A percentile compares a stretch with the other conserved stretches of the same genome.
These are phyloP conservation scores for Leptura quadrifasciata DNA, from an alignment of 2,888 invertebrate genomes.

Conservation along the genomic window DNA sequence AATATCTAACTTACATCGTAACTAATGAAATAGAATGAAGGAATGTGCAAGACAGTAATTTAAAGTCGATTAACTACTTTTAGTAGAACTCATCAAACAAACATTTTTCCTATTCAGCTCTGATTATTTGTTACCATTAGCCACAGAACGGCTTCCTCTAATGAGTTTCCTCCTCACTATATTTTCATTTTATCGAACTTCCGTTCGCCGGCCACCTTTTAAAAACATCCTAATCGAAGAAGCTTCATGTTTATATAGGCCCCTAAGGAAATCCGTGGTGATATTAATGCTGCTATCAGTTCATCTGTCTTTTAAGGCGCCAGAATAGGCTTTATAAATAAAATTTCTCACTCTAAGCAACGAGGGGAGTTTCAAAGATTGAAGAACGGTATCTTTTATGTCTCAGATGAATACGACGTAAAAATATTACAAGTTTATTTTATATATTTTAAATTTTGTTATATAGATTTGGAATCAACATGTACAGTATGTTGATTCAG, in stretches of 20 bases:
- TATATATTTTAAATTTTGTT: no score
- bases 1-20: neutral
- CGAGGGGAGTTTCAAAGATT: neutral
- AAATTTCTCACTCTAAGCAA: constrained; percentile 4
- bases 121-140: constrained; percentile 37
- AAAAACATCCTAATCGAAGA: constrained; percentile 25
- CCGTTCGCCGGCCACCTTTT: constrained; percentile 27
- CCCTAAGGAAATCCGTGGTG: constrained; percentile 28
- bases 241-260: constrained; percentile 14
- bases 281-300: constrained; percentile 35
- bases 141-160: constrained; percentile 9
- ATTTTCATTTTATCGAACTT: constrained; percentile 37
- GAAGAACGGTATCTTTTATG: neutral
- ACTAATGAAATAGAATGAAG: constrained; percentile 4
- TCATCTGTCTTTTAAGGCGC: constrained; percentile 29
- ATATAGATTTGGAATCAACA: no score
- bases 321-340: constrained; percentile 31
- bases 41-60: constrained; percentile 5
- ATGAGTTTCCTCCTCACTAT: constrained; percentile 36
- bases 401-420: neutral
- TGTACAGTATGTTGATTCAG: no score
- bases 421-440: no score
- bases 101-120: constrained; percentile 27
- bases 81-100: constrained; percentile 25
- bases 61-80: constrained; percentile 14